Evolutionary conservation across 2,888 invertebrate species (phyloP), one percentile per base, ranked within the genome.

Genomic region (Cacoxenus indagator): DNA sequence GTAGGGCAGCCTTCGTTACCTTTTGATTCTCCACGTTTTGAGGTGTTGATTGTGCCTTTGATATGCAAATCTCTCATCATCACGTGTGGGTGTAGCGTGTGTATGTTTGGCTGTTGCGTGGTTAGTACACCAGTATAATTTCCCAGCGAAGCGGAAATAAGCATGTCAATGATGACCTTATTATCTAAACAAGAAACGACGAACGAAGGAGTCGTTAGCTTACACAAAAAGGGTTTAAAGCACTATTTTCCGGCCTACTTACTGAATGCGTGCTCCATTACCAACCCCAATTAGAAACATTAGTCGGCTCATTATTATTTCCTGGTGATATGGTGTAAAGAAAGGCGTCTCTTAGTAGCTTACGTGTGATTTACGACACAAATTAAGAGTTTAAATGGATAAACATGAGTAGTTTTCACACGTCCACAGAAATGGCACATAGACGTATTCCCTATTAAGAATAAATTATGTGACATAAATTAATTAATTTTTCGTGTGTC

Each of bases 31-130:
- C 46, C 73, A 69, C 73, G 65, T 70, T 73, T 73, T 71, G 76
- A 81, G 79, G 81, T 82, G 82, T 78, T 82, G 82, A 82, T 82
- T 82, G 81, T 79, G 78, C 77, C 78, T 82, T 82, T 82, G 82
- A 82, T 82, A 82, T 82, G 82, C 82, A 82, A 82, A 82, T 82
- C 76, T 29, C 46, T 17, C 64, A 46, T 29, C 48, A n/a, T 22
- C n/a, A 45, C 17, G 24, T 29, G 17, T 57, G 29, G 19, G 26
- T 48, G 14, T n/a, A 29, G 29, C 31, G 29, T 55, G 9, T 37
- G n/a, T 17, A 17, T 51, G 17, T 54, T 26, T 65, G 65, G 14
- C 8, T 22, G 19, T 43, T 43, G 9, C 19, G 17, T 48, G 48
- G 5, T 14, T 48, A 19, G 48, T 9, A 48, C 17, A 22, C 22